Evolutionary conservation across 2,113 vertebrate species (phyloP), one percentile per base, ranked within the genome.

Genomic region (Marcusenius ussheri): DNA sequence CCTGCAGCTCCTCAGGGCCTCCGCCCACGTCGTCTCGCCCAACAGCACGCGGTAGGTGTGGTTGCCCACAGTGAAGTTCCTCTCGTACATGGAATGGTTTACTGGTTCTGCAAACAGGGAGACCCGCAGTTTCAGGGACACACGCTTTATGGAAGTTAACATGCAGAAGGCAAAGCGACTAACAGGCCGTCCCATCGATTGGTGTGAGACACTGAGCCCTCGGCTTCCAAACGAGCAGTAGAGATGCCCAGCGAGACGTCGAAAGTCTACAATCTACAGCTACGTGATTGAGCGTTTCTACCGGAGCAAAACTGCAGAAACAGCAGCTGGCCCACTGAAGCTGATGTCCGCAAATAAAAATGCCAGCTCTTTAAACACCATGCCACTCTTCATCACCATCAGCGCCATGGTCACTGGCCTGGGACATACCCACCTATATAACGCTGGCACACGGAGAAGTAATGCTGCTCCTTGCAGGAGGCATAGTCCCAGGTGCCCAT

Each of bases 11-110:
- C 90, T 90, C 66, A 95, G 46, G 11, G 88, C 58, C 42, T 74
- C 88, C 0, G 5, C 7, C 88, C 88, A 88, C 2, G 62, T 74
- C 88, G 35, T 46, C n/a, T 47, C 27, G 19, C 56, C 88, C 39
- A 70, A 42, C 62, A 70, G 21, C 15, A 99, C 77, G 93, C 94
- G 95, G 92, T 98, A 95, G 49, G 95, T 96, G 90, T 97, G 95
- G 92, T 96, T 94, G 49, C 93, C 94, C 91, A 96, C 96, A 1
- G 21, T 89, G 31, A 97, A 15, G 0, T 95, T 93, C 87, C 95
- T 89, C 86, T 95, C 93, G 24, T 91, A 24, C 11, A 93, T 24
- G 66, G 89, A 4, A 0, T 90, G 92, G 87, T 90, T 91, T 83
- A 95, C 95, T 15, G 92, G 8, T 83, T 95, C 95, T 96, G 92